Evolutionary conservation across 2,888 invertebrate genomes (phyloP).

Genomic region (Thelaira solivaga): DNA sequence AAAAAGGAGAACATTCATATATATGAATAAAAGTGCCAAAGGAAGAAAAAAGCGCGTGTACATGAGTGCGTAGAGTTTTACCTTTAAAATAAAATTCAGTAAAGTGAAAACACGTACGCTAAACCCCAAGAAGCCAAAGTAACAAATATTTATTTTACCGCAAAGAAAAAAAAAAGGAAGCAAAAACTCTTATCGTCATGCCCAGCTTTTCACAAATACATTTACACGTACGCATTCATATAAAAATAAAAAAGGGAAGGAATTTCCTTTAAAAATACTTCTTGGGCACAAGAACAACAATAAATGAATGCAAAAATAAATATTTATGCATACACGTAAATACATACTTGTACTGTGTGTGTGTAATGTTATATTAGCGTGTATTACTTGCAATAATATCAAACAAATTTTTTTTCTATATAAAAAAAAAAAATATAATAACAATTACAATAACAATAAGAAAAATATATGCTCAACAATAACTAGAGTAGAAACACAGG

Average conservation of each 20-base stretch:
- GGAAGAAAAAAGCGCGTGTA: conserved; percentile 45
- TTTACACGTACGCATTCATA: background rate
- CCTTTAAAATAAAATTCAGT: conserved; percentile 55
- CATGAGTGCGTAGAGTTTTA: conserved; percentile 20
- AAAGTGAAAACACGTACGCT: conserved; percentile 46
- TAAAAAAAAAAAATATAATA: conserved; percentile 21
- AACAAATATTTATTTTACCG: conserved; percentile 12
- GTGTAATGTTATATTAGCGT: conserved; percentile 51
- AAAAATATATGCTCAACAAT: conserved; percentile 4
- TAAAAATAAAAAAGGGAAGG: no score
- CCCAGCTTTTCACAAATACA: background rate
- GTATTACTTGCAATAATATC: conserved; percentile 46
- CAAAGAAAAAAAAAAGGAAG: background rate
- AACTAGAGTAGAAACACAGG: conserved; percentile 19
- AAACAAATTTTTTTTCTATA: conserved; percentile 11
- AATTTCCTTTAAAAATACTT: background rate
- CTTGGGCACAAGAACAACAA: conserved; percentile 19
- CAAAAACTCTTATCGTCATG: conserved; percentile 20
- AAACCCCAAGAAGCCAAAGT: conserved; percentile 4
- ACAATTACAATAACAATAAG: conserved; percentile 45
- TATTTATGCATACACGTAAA: conserved; percentile 48
- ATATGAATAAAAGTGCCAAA: background rate
- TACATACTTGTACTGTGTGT: no score
- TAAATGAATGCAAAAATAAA: conserved; percentile 53
- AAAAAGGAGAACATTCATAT: background rate